Conservation (phyloP, 2,888 invertebrate species). For the Folsomia candida region DNA sequence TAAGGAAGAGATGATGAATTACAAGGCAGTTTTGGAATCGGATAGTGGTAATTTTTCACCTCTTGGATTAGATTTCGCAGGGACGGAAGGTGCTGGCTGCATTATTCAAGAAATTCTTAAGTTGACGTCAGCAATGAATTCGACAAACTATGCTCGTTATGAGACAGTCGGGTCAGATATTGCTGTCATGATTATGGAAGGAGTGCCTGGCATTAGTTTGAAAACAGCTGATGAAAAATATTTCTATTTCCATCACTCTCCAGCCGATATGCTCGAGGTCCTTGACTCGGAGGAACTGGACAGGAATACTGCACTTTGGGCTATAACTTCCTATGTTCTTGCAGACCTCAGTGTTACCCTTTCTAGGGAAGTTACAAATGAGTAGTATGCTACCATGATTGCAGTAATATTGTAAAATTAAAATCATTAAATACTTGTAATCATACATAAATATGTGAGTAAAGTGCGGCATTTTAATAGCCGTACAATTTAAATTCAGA, state of each 20-base stretch:
- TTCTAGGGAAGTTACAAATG: too few relatives aligned
- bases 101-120: slow-evolving; percentile 68
- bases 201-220: slow-evolving; percentile 67
- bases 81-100: slow-evolving; percentile 63
- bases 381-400: too few relatives aligned
- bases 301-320: slow-evolving; percentile 72
- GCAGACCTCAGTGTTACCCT: slow-evolving; percentile 73
- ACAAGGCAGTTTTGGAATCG: slow-evolving; percentile 68
- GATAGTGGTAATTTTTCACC: slow-evolving; percentile 57
- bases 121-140: slow-evolving; percentile 66
- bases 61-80: slow-evolving; percentile 57
- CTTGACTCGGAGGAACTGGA: slow-evolving; percentile 69
- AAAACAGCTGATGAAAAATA: slow-evolving; percentile 68
- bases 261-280: slow-evolving; percentile 75
- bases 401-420: too few relatives aligned
- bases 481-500: too few relatives aligned
- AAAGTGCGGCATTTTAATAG: too few relatives aligned
- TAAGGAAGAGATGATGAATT: slow-evolving; percentile 52
- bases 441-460: too few relatives aligned
- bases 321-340: slow-evolving; percentile 71
- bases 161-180: slow-evolving; percentile 68
- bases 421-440: too few relatives aligned
- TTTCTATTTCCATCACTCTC: slow-evolving; percentile 67
- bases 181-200: slow-evolving; percentile 61
- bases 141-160: slow-evolving; percentile 57